phyloP scores from a whole-genome alignment of 1,140 invertebrate species.

The Planococcus citri region DNA sequence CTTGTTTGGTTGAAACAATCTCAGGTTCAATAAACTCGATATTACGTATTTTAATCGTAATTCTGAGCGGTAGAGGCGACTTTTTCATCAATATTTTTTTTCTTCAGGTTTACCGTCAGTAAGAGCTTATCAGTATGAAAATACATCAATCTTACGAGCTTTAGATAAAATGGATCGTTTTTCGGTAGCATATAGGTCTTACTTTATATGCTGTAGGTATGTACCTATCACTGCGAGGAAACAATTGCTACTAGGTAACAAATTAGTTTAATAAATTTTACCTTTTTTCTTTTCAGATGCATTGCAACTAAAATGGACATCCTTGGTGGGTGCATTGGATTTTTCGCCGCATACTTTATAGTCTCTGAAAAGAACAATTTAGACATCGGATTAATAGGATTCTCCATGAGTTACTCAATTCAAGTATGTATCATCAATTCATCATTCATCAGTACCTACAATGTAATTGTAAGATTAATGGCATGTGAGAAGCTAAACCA shows the following conservation, averaged over 20 bases:
- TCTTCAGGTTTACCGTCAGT: neutral
- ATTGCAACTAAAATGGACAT: conserved; percentile 80
- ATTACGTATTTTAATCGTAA: too few species aligned
- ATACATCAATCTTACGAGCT: neutral
- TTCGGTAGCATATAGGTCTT: conserved; percentile 77
- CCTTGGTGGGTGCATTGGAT: conserved; percentile 81
- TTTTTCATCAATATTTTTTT: too few species aligned
- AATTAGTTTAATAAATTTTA: neutral
- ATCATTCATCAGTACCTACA: neutral
- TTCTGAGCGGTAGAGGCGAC: too few species aligned
- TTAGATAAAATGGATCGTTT: conserved; percentile 56
- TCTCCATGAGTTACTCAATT: conserved; percentile 81
- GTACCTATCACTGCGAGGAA: conserved; percentile 47
- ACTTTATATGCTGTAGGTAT: conserved; percentile 63
- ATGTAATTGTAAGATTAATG: too few species aligned
- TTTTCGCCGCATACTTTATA: conserved; percentile 77
- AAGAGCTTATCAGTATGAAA: neutral
- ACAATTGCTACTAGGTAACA: neutral
- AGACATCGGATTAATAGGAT: conserved; percentile 69
- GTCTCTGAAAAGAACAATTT: conserved; percentile 57
- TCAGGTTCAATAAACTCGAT: conserved; percentile 48
- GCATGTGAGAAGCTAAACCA: neutral
- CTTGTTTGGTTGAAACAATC: conserved; percentile 91
- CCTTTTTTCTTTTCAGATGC: conserved; percentile 48
- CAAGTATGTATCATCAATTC: conserved; percentile 43